Percentiles rank a stretch among this genome's conserved stretches.
These are phyloP conservation scores for Tringa solitaria DNA, from an alignment of 2,113 vertebrate genomes.

Conservation along the genomic window DNA sequence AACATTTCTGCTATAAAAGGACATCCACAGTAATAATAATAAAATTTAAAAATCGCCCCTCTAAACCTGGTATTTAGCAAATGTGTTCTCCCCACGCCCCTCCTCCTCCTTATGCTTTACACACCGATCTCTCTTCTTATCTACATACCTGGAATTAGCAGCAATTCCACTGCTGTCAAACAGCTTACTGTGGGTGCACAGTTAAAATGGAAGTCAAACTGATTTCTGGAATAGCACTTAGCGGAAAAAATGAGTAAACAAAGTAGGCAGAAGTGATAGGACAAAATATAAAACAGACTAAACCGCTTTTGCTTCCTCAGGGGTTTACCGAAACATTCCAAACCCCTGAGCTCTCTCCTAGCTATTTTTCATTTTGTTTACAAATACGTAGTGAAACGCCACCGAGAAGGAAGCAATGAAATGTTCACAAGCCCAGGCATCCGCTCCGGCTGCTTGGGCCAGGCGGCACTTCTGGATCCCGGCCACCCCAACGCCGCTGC, in stretches of 20 bases:
- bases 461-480: not conserved
- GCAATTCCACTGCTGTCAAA: not conserved
- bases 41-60: not conserved
- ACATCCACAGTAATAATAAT: too few species aligned
- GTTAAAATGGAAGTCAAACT: not conserved
- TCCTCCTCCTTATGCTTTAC: not conserved
- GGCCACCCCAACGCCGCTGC: not conserved
- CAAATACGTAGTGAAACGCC: not conserved
- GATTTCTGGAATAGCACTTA: not conserved
- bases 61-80: not conserved
- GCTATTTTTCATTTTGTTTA: not conserved
- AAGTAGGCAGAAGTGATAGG: not conserved
- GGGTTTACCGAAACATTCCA: not conserved
- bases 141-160: not conserved
- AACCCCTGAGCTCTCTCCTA: not conserved
- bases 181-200: not conserved
- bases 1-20: not conserved
- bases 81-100: rapidly evolving
- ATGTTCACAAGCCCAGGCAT: not conserved
- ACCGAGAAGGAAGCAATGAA: not conserved
- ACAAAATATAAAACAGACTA: not conserved
- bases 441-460: not conserved
- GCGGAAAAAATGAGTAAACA: not conserved
- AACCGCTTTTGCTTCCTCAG: not conserved
- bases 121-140: not conserved